Conservation (phyloP, 2,797 vertebrate genomes). For the Clarias platycephalus region DNA sequence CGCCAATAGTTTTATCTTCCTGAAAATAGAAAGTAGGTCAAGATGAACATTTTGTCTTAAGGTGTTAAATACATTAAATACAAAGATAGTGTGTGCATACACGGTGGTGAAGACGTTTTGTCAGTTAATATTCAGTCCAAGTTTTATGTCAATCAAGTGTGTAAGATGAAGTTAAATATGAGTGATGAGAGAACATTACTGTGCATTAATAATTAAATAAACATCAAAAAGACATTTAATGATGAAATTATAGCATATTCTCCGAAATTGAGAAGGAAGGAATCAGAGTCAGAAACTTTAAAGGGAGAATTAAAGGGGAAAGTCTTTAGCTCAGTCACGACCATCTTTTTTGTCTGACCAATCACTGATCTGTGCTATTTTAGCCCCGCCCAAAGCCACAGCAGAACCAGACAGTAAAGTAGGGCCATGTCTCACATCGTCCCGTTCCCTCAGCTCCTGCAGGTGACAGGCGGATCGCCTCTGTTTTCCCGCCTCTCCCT, state of each 20-base stretch:
- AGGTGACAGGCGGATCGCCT: slow-evolving; percentile 10
- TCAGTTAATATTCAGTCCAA: neutral
- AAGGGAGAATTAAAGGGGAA: neutral
- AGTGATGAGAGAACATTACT: slow-evolving; percentile 4
- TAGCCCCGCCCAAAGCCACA: neutral
- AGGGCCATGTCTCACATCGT: neutral
- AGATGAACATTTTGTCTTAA: neutral
- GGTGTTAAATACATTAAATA: neutral
- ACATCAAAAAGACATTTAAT: neutral
- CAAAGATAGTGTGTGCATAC: neutral
- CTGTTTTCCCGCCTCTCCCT: neutral
- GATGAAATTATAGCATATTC: neutral
- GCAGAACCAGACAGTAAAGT: neutral
- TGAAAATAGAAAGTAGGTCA: neutral
- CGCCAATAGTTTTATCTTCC: neutral
- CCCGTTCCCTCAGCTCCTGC: neutral
- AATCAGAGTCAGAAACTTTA: neutral
- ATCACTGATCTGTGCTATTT: neutral
- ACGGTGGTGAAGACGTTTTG: no score
- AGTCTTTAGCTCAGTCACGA: neutral
- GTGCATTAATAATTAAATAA: neutral
- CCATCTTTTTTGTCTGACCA: neutral
- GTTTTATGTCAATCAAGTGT: neutral
- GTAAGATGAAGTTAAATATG: neutral
- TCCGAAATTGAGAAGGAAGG: neutral